Conservation (phyloP, 2,888 invertebrate species). For the Notodromas monacha region DNA sequence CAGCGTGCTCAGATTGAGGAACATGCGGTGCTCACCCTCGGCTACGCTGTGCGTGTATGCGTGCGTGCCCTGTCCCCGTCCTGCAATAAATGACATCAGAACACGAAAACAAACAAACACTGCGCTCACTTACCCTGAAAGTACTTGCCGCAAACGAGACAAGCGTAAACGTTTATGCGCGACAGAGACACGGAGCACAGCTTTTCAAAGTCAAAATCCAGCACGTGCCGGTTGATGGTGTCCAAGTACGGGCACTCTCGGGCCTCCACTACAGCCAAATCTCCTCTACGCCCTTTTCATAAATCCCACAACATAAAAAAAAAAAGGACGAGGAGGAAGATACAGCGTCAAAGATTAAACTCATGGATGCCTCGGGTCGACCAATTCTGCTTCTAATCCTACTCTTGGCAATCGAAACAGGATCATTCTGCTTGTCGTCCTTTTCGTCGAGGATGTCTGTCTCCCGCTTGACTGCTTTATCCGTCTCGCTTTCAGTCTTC, state of each 20-base stretch:
- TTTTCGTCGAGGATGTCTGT: no score
- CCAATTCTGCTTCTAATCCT: no score
- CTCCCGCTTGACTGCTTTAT: no score
- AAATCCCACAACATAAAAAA: no score
- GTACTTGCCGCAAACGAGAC: constrained; percentile 94
- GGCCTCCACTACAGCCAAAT: no score
- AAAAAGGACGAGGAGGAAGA: no score
- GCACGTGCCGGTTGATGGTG: constrained; percentile 75
- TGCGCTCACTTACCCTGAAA: constrained; percentile 26
- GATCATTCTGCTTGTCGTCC: no score
- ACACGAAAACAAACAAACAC: constrained; percentile 6
- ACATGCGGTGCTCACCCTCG: constrained; percentile 85
- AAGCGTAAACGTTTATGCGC: constrained; percentile 95
- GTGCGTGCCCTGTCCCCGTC: constrained; percentile 85
- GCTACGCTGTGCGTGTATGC: constrained; percentile 96
- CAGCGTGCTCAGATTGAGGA: constrained; percentile 72
- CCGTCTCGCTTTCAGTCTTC: no score
- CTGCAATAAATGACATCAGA: constrained; percentile 24
- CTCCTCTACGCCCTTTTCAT: no score
- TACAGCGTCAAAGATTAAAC: no score
- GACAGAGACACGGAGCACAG: constrained; percentile 88
- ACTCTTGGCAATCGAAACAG: no score
- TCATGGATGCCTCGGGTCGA: no score
- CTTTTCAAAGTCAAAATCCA: constrained; percentile 99
- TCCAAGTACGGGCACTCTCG: constrained; percentile 69